Evolutionary conservation across 2,888 invertebrate genomes (phyloP), one percentile per base, ranked within the genome.

Genomic region (Hedychridium roseum): DNA sequence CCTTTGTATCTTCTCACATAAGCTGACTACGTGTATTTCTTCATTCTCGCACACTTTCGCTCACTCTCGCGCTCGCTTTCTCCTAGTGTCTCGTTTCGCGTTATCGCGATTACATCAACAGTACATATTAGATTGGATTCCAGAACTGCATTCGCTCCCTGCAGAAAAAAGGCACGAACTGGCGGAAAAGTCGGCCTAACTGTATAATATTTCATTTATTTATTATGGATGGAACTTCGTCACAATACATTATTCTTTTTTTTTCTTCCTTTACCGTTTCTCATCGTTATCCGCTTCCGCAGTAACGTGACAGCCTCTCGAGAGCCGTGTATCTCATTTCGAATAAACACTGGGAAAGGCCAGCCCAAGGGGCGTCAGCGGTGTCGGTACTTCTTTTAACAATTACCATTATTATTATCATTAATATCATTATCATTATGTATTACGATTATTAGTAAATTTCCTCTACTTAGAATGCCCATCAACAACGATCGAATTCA

Each of bases 171-270:
- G 78, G 78, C 78, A 78, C 78, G 75, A 77, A 76, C 78, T 76
- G 78, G 76, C 78, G 76, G 73, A 76, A 76, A 78, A 78, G 76
- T 78, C 78, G 78, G 78, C 78, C 78, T 77, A 78, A 77, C 76
- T 75, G 73, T 78, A 77, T 78, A 74, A 73, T 70, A 70, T 70
- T 58, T 73, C 70, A 74, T 70, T 68, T 71, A 66, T 74, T 76
- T 70, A 75, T 74, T 76, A 78, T 78, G 78, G 78, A 78, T 78
- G 78, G 78, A 78, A 78, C 78, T 74, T 78, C 66, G 71, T 78
- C 75, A 77, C 76, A 77, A 76, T 78, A 78, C 74, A 78, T 75
- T 75, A 70, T 73, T 53, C 45, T 43, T 15, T 35, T 28, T 34
- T 42, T 31, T 28, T 30, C 26, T 27, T 44, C 16, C 40, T 49